Percentiles rank a stretch among this genome's conserved stretches.
phyloP scores from a whole-genome alignment of 2,888 invertebrate genomes.

The Urechis unicinctus region DNA sequence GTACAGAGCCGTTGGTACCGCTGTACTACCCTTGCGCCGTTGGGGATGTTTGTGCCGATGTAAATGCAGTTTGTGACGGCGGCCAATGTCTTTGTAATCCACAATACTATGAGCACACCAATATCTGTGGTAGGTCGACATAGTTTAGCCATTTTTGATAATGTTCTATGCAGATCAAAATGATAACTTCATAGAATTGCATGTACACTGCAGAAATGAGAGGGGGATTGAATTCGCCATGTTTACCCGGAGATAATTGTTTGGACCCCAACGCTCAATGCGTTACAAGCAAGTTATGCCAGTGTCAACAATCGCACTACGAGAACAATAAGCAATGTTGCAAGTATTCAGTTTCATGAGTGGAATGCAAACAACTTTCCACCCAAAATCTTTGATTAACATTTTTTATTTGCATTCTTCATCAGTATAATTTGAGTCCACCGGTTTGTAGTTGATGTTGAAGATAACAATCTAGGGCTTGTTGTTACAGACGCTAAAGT shows the following conservation, averaged over 20 bases:
- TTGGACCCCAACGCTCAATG: conserved; percentile 9
- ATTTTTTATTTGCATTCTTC: no score
- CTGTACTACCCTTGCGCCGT: conserved; percentile 15
- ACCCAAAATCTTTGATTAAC: no score
- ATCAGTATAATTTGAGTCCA: no score
- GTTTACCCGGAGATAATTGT: conserved; percentile 12
- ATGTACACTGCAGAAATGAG: no score
- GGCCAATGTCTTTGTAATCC: conserved; percentile 15
- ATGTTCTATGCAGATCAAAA: no score
- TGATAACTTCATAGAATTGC: no score
- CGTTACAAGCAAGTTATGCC: conserved; percentile 11
- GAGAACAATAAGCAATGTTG: conserved; percentile 10
- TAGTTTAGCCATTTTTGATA: conserved; percentile 5
- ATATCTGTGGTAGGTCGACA: conserved; percentile 15
- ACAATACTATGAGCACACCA: conserved; percentile 9
- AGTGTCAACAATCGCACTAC: conserved; percentile 10
- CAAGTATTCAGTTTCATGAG: conserved; percentile 1
- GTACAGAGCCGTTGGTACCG: conserved; percentile 12
- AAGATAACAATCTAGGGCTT: no score
- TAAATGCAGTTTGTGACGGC: conserved; percentile 15
- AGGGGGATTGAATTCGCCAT: conserved; percentile 14
- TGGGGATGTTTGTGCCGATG: conserved; percentile 16
- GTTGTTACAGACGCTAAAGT: not conserved
- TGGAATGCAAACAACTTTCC: no score
- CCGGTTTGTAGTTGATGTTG: no score